A percentile compares a stretch with the other conserved stretches of the same genome.
These are phyloP conservation scores for Halcyon leucocephala DNA, from an alignment of 2,797 vertebrate species.

Conservation along the genomic window DNA sequence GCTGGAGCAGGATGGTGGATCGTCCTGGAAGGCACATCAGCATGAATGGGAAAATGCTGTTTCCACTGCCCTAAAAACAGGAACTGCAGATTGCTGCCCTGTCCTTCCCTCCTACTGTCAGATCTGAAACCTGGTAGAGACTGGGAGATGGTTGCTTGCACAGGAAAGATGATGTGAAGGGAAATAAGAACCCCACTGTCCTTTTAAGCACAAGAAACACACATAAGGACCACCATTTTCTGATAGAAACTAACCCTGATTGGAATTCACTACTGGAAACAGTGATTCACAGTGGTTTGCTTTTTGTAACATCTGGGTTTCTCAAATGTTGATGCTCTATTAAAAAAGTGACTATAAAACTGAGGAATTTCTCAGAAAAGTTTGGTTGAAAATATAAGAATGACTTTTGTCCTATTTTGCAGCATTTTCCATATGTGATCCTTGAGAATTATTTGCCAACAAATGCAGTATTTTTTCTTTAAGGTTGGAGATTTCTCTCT, in stretches of 20 bases:
- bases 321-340: neutral
- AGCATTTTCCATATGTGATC: constrained; percentile 19
- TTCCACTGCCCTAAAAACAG: neutral
- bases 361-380: neutral
- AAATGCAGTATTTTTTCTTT: neutral
- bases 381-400: neutral
- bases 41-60: neutral
- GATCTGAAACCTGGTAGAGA: neutral
- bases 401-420: neutral
- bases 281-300: neutral
- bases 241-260: neutral
- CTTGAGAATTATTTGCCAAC: constrained; percentile 18
- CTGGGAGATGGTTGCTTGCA: neutral
- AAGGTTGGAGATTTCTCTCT: neutral
- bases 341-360: neutral
- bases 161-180: neutral
- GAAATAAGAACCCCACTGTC: neutral
- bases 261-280: constrained; percentile 15
- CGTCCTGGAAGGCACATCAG: neutral
- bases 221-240: accelerated
- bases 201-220: neutral
- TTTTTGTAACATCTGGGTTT: neutral
- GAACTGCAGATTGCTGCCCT: neutral
- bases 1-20: neutral
- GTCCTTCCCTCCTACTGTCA: neutral